Percentiles rank a stretch among this genome's conserved stretches.
Conservation (phyloP, 2,888 invertebrate species). For the Heliconius sara region DNA sequence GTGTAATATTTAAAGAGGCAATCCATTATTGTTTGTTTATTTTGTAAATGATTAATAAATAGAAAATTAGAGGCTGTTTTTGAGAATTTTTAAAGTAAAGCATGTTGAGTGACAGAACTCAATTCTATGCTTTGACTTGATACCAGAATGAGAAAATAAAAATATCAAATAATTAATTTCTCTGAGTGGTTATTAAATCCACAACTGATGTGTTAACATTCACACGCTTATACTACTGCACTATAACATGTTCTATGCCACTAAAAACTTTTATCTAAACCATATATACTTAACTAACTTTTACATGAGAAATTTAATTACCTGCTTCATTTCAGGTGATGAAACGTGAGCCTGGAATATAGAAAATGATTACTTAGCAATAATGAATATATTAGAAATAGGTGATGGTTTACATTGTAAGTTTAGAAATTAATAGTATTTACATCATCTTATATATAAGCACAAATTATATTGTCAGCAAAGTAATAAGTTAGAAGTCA, state of each 20-base stretch:
- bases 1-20: not conserved
- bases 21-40: not conserved
- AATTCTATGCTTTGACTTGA: no score
- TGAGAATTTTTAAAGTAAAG: not conserved
- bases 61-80: no score
- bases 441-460: not conserved
- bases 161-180: no score
- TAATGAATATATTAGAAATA: conserved; percentile 5
- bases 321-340: conserved; percentile 84
- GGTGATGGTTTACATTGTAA: not conserved
- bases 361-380: conserved; percentile 43
- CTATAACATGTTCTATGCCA: not conserved
- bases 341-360: conserved; percentile 80
- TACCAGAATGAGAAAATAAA: no score
- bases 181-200: no score
- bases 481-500: not conserved
- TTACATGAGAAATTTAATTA: conserved; percentile 55
- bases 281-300: not conserved
- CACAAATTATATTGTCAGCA: not conserved
- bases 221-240: no score
- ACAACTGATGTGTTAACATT: no score
- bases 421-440: conserved; percentile 19
- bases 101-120: no score
- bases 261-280: not conserved
- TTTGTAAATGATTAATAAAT: not conserved